Evolutionary conservation across 2,888 invertebrate species (phyloP).

Genomic region (Apamea epomidion): DNA sequence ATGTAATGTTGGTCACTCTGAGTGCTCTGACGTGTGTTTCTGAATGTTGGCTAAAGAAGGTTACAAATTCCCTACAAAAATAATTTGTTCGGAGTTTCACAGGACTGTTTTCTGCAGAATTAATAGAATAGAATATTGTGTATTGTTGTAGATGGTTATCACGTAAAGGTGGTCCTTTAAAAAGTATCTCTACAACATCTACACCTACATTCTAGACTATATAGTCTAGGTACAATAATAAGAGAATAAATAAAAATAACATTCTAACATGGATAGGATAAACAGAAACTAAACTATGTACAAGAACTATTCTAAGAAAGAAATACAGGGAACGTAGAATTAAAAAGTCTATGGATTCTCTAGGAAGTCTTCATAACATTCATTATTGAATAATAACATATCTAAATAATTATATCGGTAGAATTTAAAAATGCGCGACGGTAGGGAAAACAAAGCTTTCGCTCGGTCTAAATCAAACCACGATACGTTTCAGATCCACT

Average conservation of each 20-base stretch:
- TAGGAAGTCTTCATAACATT: not conserved
- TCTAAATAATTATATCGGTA: not conserved
- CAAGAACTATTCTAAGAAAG: not conserved
- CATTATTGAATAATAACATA: not conserved
- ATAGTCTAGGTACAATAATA: not conserved
- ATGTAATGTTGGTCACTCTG: no score
- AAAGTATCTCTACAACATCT: not conserved
- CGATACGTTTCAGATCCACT: constrained; percentile 89
- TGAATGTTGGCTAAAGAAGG: no score
- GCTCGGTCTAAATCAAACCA: not conserved
- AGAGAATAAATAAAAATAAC: not conserved
- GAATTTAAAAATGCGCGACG: not conserved
- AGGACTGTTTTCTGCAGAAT: not conserved
- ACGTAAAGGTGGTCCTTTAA: not conserved
- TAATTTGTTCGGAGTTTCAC: no score
- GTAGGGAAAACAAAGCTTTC: not conserved
- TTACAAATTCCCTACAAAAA: no score
- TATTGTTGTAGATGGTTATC: not conserved
- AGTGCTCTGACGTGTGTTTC: no score
- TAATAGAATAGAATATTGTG: not conserved
- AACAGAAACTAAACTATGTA: not conserved
- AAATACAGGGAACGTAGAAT: not conserved
- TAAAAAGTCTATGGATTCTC: not conserved
- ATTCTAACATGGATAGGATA: not conserved
- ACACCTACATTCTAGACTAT: not conserved